Evolutionary conservation across 1,140 invertebrate genomes (phyloP), one percentile per base, ranked within the genome.

Genomic region (Formica selysi): DNA sequence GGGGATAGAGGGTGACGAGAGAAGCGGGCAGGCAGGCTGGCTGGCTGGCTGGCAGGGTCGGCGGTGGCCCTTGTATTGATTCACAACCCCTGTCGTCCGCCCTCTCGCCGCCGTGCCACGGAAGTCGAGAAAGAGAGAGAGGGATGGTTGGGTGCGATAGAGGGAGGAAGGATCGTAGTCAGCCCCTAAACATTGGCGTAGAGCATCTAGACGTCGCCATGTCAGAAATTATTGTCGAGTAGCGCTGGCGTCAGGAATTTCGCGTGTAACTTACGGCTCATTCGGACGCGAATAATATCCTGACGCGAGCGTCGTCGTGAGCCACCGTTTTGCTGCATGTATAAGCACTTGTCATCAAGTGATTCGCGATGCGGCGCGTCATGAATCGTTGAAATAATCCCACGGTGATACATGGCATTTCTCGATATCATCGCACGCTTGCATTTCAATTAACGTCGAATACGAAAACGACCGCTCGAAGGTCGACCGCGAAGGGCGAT

Each of bases 41-140:
- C 85, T 44, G 76, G 86, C 36, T 29, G 89, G 86, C 73, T 91
- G 85, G 83, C 89, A 87, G 90, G 84, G 91, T 86, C 86, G 91
- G 87, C 91, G 91, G 91, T 92, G 86, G 93, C 91, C 91, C 92
- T 94, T 92, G 92, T 94, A 94, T 94, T 93, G 93, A 93, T 93
- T 93, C 92, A 93, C 92, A 92, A 90, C 88, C 91, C 89, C 92
- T 85, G 79, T 91, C 78, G 64, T 86, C 68, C 61, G 90, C 86
- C 86, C 91, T 92, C 89, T 91, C 89, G 64, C 67, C 78, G 57
- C 74, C 38, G 59, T 48, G 44, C 36, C 64, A 48, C 54, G 57
- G 38, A 81, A 70, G 54, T 64, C 85, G 65, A 51, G 68, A 44
- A 54, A 73, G 62, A 74, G 32, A 70, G 64, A 54, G 36, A 36